These are phyloP conservation scores for Grallaria varia DNA, from an alignment of 2,113 vertebrate species.

Conservation along the genomic window DNA sequence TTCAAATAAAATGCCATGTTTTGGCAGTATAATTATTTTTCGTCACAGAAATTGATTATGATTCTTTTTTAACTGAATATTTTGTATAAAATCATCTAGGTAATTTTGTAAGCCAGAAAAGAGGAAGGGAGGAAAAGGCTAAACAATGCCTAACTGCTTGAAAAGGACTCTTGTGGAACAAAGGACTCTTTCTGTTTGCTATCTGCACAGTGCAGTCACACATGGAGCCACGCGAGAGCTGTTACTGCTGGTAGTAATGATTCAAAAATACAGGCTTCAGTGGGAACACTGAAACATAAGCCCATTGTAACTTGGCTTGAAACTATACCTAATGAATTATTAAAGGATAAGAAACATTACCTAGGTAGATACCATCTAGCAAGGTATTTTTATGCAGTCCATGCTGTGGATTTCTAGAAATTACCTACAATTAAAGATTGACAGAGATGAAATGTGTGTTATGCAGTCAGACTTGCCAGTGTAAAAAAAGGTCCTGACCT, in stretches of 20 bases:
- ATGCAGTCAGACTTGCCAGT: background rate
- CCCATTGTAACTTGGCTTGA: background rate
- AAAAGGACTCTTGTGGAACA: background rate
- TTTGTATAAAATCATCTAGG: background rate
- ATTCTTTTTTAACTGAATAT: background rate
- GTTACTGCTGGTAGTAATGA: background rate
- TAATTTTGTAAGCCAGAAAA: background rate
- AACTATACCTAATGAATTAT: background rate
- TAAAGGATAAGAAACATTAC: background rate
- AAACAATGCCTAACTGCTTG: background rate
- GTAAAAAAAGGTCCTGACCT: background rate
- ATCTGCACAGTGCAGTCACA: background rate
- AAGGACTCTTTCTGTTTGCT: background rate
- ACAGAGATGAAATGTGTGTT: background rate
- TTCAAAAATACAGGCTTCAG: background rate
- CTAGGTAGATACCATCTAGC: background rate
- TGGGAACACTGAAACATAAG: background rate
- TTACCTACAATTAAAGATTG: background rate
- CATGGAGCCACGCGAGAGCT: background rate
- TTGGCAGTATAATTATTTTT: background rate
- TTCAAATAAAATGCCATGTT: background rate
- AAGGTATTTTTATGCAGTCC: background rate
- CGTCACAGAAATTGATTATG: background rate
- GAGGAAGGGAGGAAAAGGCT: background rate
- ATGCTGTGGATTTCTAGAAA: background rate